Evolutionary conservation across 2,797 vertebrate species (phyloP), one percentile per base, ranked within the genome.

Genomic region (Ispidina lecontei): DNA sequence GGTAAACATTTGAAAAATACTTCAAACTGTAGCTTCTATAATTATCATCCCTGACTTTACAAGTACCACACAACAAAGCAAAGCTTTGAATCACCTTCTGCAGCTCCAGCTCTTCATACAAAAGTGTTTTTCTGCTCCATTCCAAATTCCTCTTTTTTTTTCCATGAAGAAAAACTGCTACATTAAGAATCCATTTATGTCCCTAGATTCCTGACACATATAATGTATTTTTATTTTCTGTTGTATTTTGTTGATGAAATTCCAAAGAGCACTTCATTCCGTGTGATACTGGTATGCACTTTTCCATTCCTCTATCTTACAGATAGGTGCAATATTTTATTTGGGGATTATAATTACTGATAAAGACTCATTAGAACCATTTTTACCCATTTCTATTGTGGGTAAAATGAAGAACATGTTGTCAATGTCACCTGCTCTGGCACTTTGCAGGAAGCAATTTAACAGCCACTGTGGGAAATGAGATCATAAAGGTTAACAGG

Each of bases 1-100:
- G 29, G 18, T 22, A 87, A 89, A 84, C 46, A 68, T 89, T 60
- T 87, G 26, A 73, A 91, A 91, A 94, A 70, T n/a, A 73, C 55
- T 84, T 91, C 52, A 19, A 87, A 79, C 76, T 56, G 1, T 23
- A 41, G 62, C 70, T 80, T 67, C 49, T 79, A 20, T 54, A 89
- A 71, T 26, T 49, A 60, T 10, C 9, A 90, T 55, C 56, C 59
- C 56, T 73, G 41, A 70, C 12, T 89, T 88, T 91, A 52, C 25
- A 84, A 79, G 56, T 54, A 60, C 69, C 82, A 59, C 58, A 64
- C 0, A 7, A 54, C 13, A 85, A 35, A 28, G 6, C 29, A 74
- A 83, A 89, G 62, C 46, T 85, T 84, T 92, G 63, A 62, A 71
- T 69, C 59, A 74, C 26, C 51, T 85, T 59, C 87, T 55, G 65